Evolutionary conservation across 2,888 invertebrate genomes (phyloP).

Genomic region (Cerceris rybyensis): DNA sequence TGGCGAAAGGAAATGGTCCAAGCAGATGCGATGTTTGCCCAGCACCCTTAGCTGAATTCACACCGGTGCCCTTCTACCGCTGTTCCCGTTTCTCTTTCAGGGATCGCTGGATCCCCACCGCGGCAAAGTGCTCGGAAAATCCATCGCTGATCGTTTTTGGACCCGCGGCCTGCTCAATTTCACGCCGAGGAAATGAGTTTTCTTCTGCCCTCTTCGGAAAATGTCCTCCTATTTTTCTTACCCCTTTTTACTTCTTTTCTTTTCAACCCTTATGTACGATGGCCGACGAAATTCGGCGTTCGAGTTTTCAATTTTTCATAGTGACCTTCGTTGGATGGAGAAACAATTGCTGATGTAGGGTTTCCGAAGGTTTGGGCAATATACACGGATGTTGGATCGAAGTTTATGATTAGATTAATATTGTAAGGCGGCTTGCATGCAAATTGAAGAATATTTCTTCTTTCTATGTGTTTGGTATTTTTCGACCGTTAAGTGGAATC

Average conservation of each 20-base stretch:
- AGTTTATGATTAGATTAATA: no score
- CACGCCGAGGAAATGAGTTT: conserved; percentile 74
- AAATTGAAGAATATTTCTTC: no score
- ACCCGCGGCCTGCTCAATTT: conserved; percentile 70
- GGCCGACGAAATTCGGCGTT: no score
- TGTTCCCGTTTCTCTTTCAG: conserved; percentile 1
- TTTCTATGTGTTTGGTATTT: no score
- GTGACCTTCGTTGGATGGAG: no score
- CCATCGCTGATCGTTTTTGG: conserved; percentile 71
- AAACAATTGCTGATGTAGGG: no score
- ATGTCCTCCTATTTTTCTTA: conserved; percentile 37
- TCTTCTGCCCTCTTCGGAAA: conserved; percentile 57
- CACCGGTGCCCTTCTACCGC: conserved; percentile 21
- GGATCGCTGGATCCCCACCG: conserved; percentile 31
- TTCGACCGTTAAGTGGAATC: no score
- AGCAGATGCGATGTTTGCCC: conserved; percentile 57
- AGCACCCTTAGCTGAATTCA: conserved; percentile 39
- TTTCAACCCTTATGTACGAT: background rate
- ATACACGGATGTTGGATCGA: no score
- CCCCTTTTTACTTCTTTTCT: conserved; percentile 31
- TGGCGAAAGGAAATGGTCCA: conserved; percentile 60
- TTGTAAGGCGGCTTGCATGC: no score
- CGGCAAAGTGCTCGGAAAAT: conserved; percentile 66
- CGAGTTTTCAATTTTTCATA: no score
- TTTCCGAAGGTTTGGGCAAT: no score